Percentiles rank a stretch among this genome's conserved stretches.
These are phyloP conservation scores for Anguilla marmorata DNA, from an alignment of 2,797 vertebrate genomes.

Conservation along the genomic window DNA sequence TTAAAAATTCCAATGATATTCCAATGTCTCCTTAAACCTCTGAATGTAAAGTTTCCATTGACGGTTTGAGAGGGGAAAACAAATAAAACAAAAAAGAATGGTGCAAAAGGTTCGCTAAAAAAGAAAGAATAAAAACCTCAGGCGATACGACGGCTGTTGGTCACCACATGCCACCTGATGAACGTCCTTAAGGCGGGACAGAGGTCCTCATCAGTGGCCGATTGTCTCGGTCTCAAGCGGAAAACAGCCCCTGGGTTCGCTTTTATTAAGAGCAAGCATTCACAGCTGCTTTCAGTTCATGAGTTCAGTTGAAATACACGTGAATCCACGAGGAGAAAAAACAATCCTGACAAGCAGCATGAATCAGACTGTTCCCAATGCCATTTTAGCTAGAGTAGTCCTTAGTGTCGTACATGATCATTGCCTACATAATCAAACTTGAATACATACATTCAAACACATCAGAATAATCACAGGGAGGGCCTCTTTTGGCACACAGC, in stretches of 20 bases:
- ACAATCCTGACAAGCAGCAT: slow-evolving; percentile 3
- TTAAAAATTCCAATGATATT: slow-evolving; percentile 9
- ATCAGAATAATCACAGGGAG: slow-evolving; percentile 9
- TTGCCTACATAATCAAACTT: not conserved
- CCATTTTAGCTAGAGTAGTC: slow-evolving; percentile 2
- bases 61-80: not conserved
- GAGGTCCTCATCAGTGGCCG: not conserved
- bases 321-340: slow-evolving; percentile 6
- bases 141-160: not conserved
- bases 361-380: slow-evolving; percentile 18
- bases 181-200: not conserved
- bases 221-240: slow-evolving; percentile 9
- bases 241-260: not conserved
- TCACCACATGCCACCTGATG: not conserved
- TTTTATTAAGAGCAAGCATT: not conserved
- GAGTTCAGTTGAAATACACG: slow-evolving; percentile 1
- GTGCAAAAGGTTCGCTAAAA: not conserved
- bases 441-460: slow-evolving; percentile 15
- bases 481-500: slow-evolving; percentile 27
- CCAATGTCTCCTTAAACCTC: not conserved
- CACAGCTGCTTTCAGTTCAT: not conserved
- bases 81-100: not conserved
- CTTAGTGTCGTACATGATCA: slow-evolving; percentile 33
- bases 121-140: not conserved
- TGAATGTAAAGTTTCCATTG: not conserved